Base-by-base conservation (phyloP, 1,140 invertebrate genomes). In the Formica selysi region DNA sequence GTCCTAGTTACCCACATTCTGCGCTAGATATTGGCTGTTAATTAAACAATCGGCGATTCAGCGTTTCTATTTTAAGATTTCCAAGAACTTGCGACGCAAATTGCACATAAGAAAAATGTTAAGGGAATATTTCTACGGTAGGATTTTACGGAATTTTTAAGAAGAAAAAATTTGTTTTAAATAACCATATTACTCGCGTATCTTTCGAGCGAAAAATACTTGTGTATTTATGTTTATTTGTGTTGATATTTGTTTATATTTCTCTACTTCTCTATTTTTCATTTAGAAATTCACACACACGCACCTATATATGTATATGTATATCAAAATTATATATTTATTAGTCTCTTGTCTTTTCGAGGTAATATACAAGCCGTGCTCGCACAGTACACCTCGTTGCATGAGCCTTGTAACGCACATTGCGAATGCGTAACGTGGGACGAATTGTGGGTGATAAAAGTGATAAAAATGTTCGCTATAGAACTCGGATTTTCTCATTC, bases 1-100 rank as follows among this genome's bases (percentile, higher is more conserved):
- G 91, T 87, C 89, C 92, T 70, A 87, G 81, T 93, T 93, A 93
- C 92, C 92, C 86, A 93, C 90, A 92, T 92, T 87, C 86, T 84
- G 81, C 71, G 73, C 64, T 54, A 85, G 85, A 86, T 91, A 91
- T 91, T 59, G 61, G 16, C 48, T 73, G 70, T 61, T 89, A 89
- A 90, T 91, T 91, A 91, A 87, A 91, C 78, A 91, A 87, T 76
- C 68, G 79, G 41, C 87, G 48, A 87, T 74, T 87, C 51, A 32
- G 3, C 26, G 54, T 83, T 36, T 16, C 26, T 74, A 61, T 83
- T 80, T 57, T 51, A 22, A 80, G 48, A 80, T 79, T 79, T 79
- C 19, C n/a, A 8, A 79, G 32, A 38, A 1, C 6, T 70, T 29
- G 13, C 22, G 41, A 26, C 16, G 64, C 29, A n/a, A 48, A 38